Conservation (phyloP, 1,140 invertebrate species). For the Drosophila prosaltans region DNA sequence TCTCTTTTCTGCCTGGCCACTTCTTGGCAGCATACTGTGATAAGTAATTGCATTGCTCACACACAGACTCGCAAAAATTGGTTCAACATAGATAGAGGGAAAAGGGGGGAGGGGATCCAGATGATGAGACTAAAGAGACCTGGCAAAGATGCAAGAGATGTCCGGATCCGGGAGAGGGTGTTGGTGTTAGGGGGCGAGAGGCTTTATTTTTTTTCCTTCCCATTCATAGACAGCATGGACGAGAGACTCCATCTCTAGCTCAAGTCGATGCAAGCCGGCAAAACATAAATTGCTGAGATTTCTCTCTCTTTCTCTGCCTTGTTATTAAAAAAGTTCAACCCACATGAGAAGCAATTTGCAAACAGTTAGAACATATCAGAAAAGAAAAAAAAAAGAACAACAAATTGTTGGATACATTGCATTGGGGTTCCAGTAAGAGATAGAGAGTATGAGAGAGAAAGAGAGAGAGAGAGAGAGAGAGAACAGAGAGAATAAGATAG, state of each 20-base stretch:
- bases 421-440: background rate
- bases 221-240: constrained; percentile 54
- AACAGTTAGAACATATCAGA: constrained; percentile 66
- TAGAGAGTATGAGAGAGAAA: background rate
- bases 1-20: constrained; percentile 26
- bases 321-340: constrained; percentile 74
- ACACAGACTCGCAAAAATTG: constrained; percentile 48
- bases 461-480: background rate
- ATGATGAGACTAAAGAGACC: too few relatives aligned
- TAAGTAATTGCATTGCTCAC: constrained; percentile 76
- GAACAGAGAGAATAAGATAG: background rate
- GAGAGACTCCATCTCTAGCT: constrained; percentile 28
- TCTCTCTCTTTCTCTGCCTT: constrained; percentile 42
- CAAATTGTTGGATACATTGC: background rate
- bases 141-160: too few relatives aligned
- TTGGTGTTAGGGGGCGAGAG: too few relatives aligned
- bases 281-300: constrained; percentile 71
- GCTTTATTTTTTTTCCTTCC: constrained; percentile 29
- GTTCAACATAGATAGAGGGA: constrained; percentile 32
- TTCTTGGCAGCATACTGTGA: constrained; percentile 68
- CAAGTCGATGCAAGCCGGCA: constrained; percentile 19
- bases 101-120: too few relatives aligned
- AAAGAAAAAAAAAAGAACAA: constrained; percentile 1
- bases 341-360: constrained; percentile 71
- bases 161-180: too few relatives aligned